Base-by-base conservation (phyloP, 2,888 invertebrate genomes). In the Polydrusus cervinus region DNA sequence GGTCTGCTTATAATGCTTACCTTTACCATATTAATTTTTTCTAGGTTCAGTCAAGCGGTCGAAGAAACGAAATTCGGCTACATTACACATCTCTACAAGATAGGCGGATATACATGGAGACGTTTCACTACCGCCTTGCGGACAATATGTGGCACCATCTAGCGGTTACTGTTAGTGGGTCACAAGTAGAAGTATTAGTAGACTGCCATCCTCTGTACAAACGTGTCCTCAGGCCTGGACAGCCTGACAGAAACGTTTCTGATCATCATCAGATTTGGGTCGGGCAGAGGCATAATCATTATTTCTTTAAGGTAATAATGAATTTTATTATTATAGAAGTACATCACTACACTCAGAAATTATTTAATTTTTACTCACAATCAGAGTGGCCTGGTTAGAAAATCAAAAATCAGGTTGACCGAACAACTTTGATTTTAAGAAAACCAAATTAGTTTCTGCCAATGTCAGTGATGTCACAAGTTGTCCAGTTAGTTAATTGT, bases 121-220 rank as follows among this genome's bases (percentile, higher is more conserved):
- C 94, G 85, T 96, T 97, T 90, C 94, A 94, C 82, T 95, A 93
- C 89, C 92, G 93, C 84, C 90, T 97, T 86, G 95, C 95, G 81
- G 96, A 96, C 89, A 93, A 94, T 87, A 90, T 91, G 84, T 97
- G 96, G 96, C 96, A 97, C 89, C 92, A 92, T 82, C 90, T 96
- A 85, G 95, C 95, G 84, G 89, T 97, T 82, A 92, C 94, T 84
- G 92, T 96, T 85, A 95, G 94, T 85, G 95, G 94, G 82, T 92
- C 93, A 84, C 93, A 78, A 60, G 93, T 94, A 86, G 94, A 94
- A 88, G 90, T 97, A 85, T 91, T 94, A 82, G 93, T 96, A 82
- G 95, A 96, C 90, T 96, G 97, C 89, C 93, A 93, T 87, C 93
- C 94, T 81, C 90, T 95, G 80, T 96, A 95, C 90, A 93, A 93